Percentiles rank a stretch among this genome's conserved stretches.
These are phyloP conservation scores for Melanogrammus aeglefinus DNA, from an alignment of 2,797 vertebrate genomes.

Conservation along the genomic window DNA sequence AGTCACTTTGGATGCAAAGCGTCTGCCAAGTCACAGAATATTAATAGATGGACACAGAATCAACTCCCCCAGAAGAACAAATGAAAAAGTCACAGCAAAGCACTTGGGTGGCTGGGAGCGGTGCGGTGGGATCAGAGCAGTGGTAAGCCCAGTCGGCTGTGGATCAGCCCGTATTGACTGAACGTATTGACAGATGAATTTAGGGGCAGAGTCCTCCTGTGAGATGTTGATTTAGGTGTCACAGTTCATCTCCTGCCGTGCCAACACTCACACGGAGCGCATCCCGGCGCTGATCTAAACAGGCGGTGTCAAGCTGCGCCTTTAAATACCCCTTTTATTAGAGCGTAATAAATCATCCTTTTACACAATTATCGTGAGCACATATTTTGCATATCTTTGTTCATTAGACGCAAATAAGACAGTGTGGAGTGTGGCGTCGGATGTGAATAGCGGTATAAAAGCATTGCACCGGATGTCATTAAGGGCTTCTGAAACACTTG, in stretches of 20 bases:
- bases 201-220: constrained; percentile 78
- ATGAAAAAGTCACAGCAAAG: too few species aligned
- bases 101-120: not conserved
- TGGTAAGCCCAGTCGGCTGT: constrained; percentile 2
- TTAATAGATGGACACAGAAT: too few species aligned
- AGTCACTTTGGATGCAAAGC: too few species aligned
- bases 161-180: constrained; percentile 78
- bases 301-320: constrained; percentile 75
- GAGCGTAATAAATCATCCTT: constrained; percentile 49
- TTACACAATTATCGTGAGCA: constrained; percentile 43
- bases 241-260: constrained; percentile 75
- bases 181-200: constrained; percentile 82
- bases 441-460: constrained; percentile 26
- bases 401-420: constrained; percentile 45
- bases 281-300: constrained; percentile 73
- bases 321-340: constrained; percentile 67
- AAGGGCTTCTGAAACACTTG: constrained; percentile 53
- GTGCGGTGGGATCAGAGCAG: constrained; percentile 49
- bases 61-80: too few species aligned
- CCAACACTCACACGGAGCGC: constrained; percentile 72
- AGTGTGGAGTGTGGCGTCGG: constrained; percentile 23
- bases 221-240: constrained; percentile 82
- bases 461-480: constrained; percentile 16
- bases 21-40: too few species aligned
- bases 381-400: constrained; percentile 31